phyloP scores from a whole-genome alignment of 2,113 vertebrate species.

The Crotophaga sulcirostris region DNA sequence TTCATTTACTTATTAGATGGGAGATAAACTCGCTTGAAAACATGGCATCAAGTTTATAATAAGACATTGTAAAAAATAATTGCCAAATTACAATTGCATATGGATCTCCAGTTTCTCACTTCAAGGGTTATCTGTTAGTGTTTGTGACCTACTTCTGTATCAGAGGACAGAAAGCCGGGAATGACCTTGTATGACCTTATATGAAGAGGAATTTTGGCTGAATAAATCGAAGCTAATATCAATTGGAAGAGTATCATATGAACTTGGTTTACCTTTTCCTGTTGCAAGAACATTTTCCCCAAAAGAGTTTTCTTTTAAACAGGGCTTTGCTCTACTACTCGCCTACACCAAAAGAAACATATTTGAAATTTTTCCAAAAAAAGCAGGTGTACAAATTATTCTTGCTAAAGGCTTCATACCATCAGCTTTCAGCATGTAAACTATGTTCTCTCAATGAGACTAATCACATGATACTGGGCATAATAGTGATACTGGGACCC shows the following conservation, averaged over 20 bases:
- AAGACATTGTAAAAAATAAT: background rate
- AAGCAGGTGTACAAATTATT: background rate
- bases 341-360: background rate
- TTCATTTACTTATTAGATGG: background rate
- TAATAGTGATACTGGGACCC: background rate
- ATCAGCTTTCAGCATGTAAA: background rate
- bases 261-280: background rate
- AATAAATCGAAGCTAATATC: background rate
- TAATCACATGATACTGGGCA: background rate
- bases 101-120: background rate
- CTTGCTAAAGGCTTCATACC: background rate
- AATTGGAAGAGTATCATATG: background rate
- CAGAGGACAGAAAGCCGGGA: background rate
- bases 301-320: background rate
- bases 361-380: conserved; percentile 30
- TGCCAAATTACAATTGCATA: background rate
- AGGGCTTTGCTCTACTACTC: background rate
- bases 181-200: background rate
- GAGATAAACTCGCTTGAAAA: background rate
- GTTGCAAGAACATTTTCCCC: background rate
- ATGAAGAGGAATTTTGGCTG: background rate
- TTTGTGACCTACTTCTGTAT: background rate
- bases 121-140: background rate
- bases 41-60: background rate
- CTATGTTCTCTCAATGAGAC: background rate